Base-by-base conservation (phyloP, 2,888 invertebrate species). In the Plagodis dolabraria region DNA sequence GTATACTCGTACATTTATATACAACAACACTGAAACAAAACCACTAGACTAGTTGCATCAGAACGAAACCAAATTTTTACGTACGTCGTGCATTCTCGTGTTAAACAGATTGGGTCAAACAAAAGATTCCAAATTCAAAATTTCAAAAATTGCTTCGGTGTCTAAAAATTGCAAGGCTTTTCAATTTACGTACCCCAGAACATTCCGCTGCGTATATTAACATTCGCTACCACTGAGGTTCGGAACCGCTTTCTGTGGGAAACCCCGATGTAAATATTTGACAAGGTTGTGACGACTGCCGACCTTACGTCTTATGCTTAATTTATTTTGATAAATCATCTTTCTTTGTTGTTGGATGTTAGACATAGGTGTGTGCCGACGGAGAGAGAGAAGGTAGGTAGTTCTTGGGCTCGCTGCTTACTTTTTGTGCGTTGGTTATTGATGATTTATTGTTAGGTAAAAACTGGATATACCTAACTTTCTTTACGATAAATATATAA, bases 271-370 rank as follows among this genome's bases (percentile, higher is more conserved):
- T 90, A 91, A 92, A 92, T 92, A 92, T 92, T 92, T 91, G 86
- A 91, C 76, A 72, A 82, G 76, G 69, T 75, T 79, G 81, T 82
- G 85, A 84, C 82, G 83, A 83, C 76, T 81, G 76, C 70, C 79
- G 78, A 73, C 77, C 76, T 81, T 83, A 88, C 88, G 87, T 88
- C 89, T 90, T 89, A 89, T 89, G 91, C 85, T 80, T 92, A 90
- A 92, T 92, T 92, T 92, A 91, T 90, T 92, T 91, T 92, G 91
- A 91, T 87, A 87, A 89, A 92, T 92, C 88, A 91, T 90, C 87
- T 86, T 84, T 69, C 63, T 81, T 79, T 22, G 22, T 79, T 77
- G 63, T 79, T 76, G 72, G 67, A 69, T 63, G 60, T 64, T 74
- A 68, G 67, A 67, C 76, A 76, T 77, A 82, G 79, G 75, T 79